Percentiles rank a stretch among this genome's conserved stretches.
These are phyloP conservation scores for Cerastoderma edule DNA, from an alignment of 2,888 invertebrate genomes.

Conservation along the genomic window DNA sequence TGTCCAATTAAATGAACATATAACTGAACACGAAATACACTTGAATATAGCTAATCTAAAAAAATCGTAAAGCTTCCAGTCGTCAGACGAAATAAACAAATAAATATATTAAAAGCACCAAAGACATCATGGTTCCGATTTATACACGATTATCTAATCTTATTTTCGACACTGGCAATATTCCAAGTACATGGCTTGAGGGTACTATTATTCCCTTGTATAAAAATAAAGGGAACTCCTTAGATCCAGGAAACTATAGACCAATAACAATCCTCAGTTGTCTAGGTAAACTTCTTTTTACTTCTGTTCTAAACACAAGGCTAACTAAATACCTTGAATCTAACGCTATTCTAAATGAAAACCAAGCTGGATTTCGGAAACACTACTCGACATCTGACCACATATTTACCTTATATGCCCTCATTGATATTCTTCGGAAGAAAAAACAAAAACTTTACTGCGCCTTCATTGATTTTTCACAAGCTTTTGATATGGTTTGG, in stretches of 20 bases:
- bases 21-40: not conserved
- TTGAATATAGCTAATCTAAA: not conserved
- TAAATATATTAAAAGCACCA: conserved; percentile 6
- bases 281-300: conserved; percentile 19
- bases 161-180: not conserved
- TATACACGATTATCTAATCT: not conserved
- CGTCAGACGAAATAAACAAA: not conserved
- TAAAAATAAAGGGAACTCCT: conserved; percentile 14
- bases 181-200: not conserved
- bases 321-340: not conserved
- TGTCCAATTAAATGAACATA: too few relatives aligned
- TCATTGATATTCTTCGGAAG: not conserved
- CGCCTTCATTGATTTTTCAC: not conserved
- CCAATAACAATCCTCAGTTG: conserved; percentile 11
- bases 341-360: not conserved
- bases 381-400: too few relatives aligned
- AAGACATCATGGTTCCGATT: not conserved
- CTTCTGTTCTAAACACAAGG: not conserved
- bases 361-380: conserved; percentile 7
- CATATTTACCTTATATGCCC: not conserved
- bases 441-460: too few relatives aligned
- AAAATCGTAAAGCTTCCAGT: not conserved
- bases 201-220: conserved; percentile 12
- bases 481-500: not conserved
- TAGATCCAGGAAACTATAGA: too few relatives aligned